phyloP scores from a whole-genome alignment of 2,113 vertebrate genomes.

The Lampris megalopsis region DNA sequence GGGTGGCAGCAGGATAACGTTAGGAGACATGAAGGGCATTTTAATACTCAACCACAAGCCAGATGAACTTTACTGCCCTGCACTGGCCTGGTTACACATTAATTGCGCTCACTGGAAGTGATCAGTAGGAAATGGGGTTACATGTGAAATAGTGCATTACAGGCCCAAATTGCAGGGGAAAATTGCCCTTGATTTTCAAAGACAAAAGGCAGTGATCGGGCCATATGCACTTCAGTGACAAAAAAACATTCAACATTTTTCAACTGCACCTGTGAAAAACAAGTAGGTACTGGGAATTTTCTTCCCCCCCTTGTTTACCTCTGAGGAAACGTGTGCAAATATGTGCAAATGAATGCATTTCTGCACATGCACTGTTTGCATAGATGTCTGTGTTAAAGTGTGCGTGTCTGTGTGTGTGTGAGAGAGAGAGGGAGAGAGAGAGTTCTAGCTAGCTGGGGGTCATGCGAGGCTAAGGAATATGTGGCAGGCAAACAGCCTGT shows the following conservation, averaged over 20 bases:
- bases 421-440: background rate
- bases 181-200: background rate
- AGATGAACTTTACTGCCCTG: slow-evolving; percentile 4
- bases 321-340: background rate
- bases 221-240: slow-evolving; percentile 7
- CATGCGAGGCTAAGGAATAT: slow-evolving; percentile 50
- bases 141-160: slow-evolving; percentile 2
- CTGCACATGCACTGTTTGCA: slow-evolving; percentile 9
- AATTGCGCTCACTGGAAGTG: slow-evolving; percentile 13
- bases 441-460: slow-evolving; percentile 36
- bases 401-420: slow-evolving; percentile 31
- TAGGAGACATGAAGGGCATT: slow-evolving; percentile 20
- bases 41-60: slow-evolving; percentile 16
- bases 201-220: background rate
- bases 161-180: slow-evolving; percentile 20
- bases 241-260: slow-evolving; percentile 24
- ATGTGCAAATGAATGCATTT: background rate
- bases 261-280: slow-evolving; percentile 1
- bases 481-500: slow-evolving; percentile 34
- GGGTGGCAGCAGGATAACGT: background rate
- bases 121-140: slow-evolving; percentile 14
- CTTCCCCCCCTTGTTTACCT: background rate
- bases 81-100: slow-evolving; percentile 12
- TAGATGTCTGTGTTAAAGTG: slow-evolving; percentile 10
- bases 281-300: background rate